Base-by-base conservation (phyloP, 2,888 invertebrate genomes). In the Drosophila sordidapex region DNA sequence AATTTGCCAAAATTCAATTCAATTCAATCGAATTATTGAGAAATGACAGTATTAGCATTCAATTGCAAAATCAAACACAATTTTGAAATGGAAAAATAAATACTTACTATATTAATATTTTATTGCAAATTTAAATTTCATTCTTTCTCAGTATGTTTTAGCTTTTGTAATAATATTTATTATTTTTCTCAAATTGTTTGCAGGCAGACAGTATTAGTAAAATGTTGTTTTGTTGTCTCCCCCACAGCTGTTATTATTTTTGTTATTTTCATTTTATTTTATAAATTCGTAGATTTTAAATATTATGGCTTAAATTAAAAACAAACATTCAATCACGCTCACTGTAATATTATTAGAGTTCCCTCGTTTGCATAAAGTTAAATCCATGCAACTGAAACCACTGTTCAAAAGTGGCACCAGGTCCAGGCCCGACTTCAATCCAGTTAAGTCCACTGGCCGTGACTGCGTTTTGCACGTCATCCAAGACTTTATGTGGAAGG, bases 171-270 rank as follows among this genome's bases (percentile, higher is more conserved):
- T 74, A 72, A 62, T 68, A 74, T 65, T 74, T 78, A 48, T 86
- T 88, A 70, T 77, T 48, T 81, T 76, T 73, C 67, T 74, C 46
- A 81, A 85, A 85, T 86, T 83, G 74, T 71, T 70, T 67, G 48
- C 36, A 52, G 71, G 52, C 58, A 43, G 74, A 49, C 70, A 60
- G 69, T 36, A 65, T 60, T 67, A 67, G 61, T 60, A 62, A 68
- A 76, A 58, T 70, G 61, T 60, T 64, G 58, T 66, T 70, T 63
- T 71, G 65, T 51, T 67, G 70, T 58, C 67, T 63, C 33, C 35
- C 53, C 35, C 18, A 2, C 63, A 38, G 43, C 18, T 46, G 60
- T 6, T 13, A 1, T 33, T 63, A 52, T 25, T 68, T 49, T 72
- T 46, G 49, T 40, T 43, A 58, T 62, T 64, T 66, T 56, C 57